Base-by-base conservation (phyloP, 2,797 vertebrate genomes). In the Babyrousa celebensis region DNA sequence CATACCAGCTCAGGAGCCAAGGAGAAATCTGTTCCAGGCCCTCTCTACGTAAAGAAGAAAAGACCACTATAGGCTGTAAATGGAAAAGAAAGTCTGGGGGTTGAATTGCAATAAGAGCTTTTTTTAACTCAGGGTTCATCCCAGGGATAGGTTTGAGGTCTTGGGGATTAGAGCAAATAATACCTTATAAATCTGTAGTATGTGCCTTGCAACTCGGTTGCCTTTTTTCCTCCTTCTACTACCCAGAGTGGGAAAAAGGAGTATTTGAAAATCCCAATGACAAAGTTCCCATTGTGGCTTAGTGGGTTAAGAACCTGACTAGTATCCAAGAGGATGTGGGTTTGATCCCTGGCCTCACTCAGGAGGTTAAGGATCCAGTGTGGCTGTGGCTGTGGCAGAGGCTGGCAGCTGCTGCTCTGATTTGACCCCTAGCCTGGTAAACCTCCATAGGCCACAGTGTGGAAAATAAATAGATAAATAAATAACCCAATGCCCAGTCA, bases 1-100 rank as follows among this genome's bases (percentile, higher is more conserved):
- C 23, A 75, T 43, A 40, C 77, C 62, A 9, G 80, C 32, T 78
- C 72, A 75, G 75, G 75, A 95, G 91, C 91, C 96, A 96, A 94
- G 83, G 0, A n/a, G 63, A 94, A 94, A 93, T 96, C 89, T 56
- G 65, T 95, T 84, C 71, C 83, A 77, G 83, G 78, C 11, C 40
- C 65, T 96, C 56, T 78, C 85, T 36, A 23, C 88, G 65, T 82
- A 40, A 84, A 87, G 89, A 93, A 88, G 88, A 40, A 85, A 95
- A 92, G 62, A 96, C 67, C 48, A 18, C 62, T 89, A 4, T 48
- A 48, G 48, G 40, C 63, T 96, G 54, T 90, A 83, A 92, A 88
- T 58, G 16, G 4, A 84, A 82, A 95, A 68, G 72, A 67, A 87
- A 95, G 70, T 48, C 36, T 16, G 16, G 10, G 54, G 62, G 7